A percentile compares a stretch with the other conserved stretches of the same genome.
These are phyloP conservation scores for Sciurus niger DNA, from an alignment of 2,113 vertebrate genomes.

Conservation along the genomic window DNA sequence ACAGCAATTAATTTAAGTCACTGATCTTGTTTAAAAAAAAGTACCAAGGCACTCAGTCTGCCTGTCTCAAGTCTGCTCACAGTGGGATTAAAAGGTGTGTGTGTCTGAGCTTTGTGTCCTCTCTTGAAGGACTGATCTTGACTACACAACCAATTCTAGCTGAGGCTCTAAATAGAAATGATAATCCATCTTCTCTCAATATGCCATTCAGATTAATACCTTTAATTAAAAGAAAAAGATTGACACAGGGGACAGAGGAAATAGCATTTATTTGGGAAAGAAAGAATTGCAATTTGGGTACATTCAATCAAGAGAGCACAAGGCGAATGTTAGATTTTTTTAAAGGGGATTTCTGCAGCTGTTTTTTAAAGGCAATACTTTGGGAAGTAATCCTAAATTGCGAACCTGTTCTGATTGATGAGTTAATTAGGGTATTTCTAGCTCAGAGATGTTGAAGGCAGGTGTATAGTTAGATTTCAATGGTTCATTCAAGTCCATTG, in stretches of 20 bases:
- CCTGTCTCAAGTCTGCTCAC: not conserved
- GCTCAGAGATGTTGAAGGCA: not conserved
- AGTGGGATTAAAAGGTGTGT: not conserved
- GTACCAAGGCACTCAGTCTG: not conserved
- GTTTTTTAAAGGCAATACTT: not conserved
- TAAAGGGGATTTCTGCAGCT: not conserved
- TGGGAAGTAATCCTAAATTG: not conserved
- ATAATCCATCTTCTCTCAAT: not conserved
- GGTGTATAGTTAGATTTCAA: not conserved
- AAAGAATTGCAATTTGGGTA: not conserved
- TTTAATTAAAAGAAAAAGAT: not conserved
- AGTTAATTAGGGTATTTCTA: not conserved
- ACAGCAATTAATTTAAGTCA: conserved; percentile 31
- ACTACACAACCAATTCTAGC: not conserved
- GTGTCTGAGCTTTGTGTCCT: not conserved
- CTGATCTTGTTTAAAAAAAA: not conserved
- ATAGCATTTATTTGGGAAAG: not conserved
- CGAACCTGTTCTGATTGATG: not conserved
- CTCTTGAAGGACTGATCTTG: not conserved
- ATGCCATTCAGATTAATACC: not conserved
- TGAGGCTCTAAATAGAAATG: not conserved
- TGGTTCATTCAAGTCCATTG: not conserved
- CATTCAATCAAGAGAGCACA: not conserved
- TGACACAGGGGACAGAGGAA: not conserved
- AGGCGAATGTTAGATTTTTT: not conserved